Conservation (phyloP, 92 coral and sea anemone genomes). For the Phenganax subtilis region DNA sequence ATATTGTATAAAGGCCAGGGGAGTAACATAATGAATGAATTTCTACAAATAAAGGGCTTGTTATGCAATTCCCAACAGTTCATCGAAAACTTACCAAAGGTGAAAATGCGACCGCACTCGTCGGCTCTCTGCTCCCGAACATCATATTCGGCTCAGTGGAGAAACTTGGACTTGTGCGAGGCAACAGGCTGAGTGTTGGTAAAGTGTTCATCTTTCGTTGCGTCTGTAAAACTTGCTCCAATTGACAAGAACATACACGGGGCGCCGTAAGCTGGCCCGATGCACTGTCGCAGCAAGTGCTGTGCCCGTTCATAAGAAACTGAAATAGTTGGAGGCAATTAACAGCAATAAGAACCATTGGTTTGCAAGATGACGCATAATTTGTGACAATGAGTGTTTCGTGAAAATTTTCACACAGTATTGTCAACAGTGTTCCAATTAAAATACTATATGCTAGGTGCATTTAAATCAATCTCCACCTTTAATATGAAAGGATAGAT, state of each 20-base stretch:
- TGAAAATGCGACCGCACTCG: constrained; percentile 74
- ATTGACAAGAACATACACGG: constrained; percentile 91
- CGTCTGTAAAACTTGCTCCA: constrained; percentile 77
- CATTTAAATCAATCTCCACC: too few relatives aligned
- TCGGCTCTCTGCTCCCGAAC: constrained; percentile 64
- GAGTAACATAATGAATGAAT: too few relatives aligned
- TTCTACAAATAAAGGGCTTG: not conserved
- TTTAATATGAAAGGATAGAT: too few relatives aligned
- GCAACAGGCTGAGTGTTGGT: constrained; percentile 76
- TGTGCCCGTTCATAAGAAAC: constrained; percentile 70
- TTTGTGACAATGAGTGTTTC: constrained; percentile 6
- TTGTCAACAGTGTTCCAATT: constrained; percentile 7
- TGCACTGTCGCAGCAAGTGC: constrained; percentile 83
- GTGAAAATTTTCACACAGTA: not conserved
- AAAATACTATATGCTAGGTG: not conserved
- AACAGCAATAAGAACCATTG: constrained; percentile 38
- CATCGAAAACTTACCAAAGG: constrained; percentile 71
- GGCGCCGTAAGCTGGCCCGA: constrained; percentile 41
- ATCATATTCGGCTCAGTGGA: constrained; percentile 62
- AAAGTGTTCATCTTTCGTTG: constrained; percentile 64
- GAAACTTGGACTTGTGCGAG: constrained; percentile 61
- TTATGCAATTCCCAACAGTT: not conserved
- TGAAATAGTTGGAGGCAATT: constrained; percentile 55
- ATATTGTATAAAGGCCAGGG: not conserved
- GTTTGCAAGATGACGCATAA: not conserved